These are phyloP conservation scores for Xanthia togata DNA, from an alignment of 2,888 invertebrate species.

Conservation along the genomic window DNA sequence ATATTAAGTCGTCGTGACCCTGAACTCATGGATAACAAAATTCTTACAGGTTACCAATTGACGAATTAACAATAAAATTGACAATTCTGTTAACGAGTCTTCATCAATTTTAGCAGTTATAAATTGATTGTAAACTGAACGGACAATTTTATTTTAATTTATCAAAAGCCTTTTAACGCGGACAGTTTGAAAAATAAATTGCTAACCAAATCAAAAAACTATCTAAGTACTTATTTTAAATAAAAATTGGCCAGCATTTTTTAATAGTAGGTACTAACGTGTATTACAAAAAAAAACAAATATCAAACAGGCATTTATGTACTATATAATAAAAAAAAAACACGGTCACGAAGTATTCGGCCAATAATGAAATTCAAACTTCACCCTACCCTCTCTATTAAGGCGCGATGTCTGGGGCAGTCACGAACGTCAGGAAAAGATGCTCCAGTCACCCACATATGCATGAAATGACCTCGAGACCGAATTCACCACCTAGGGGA, in stretches of 20 bases:
- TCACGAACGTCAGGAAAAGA: background rate
- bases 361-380: background rate
- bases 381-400: background rate
- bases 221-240: too few relatives aligned
- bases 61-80: background rate
- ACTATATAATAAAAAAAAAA: too few relatives aligned
- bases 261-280: too few relatives aligned
- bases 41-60: background rate
- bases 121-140: background rate
- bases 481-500: background rate
- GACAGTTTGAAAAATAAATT: background rate
- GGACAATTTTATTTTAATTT: background rate
- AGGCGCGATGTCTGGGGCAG: background rate
- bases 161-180: background rate
- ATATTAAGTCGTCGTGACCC: too few relatives aligned
- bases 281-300: background rate
- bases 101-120: background rate
- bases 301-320: background rate
- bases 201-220: background rate
- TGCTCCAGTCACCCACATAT: constrained; percentile 37
- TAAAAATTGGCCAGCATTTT: background rate
- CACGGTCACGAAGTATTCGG: background rate
- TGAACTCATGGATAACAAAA: background rate
- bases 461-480: constrained; percentile 26
- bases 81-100: background rate